A percentile compares a stretch with the other conserved stretches of the same genome.
Evolutionary conservation across 2,888 invertebrate genomes (phyloP).

Genomic region (Cephus sareptanus): DNA sequence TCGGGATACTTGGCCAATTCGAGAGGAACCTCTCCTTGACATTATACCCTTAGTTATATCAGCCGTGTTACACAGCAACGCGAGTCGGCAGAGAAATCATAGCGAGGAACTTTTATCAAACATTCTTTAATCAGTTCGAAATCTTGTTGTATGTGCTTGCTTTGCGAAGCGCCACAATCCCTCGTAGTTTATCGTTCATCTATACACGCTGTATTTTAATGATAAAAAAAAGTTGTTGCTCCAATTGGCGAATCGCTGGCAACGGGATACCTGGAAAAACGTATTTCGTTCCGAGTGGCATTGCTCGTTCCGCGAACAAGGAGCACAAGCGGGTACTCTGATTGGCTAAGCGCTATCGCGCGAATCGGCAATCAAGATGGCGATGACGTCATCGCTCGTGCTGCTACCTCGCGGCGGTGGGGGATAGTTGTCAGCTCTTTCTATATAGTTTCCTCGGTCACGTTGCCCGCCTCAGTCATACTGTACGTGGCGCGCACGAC

Average conservation of each 20-base stretch:
- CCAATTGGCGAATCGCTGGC: background rate
- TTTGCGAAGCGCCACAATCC: background rate
- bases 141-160: background rate
- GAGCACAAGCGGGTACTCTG: constrained; percentile 16
- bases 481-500: background rate
- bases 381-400: constrained; percentile 49
- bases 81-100: background rate
- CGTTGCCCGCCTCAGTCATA: constrained; percentile 56
- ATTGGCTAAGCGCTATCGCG: constrained; percentile 45
- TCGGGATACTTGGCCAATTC: background rate
- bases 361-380: constrained; percentile 53
- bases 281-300: constrained; percentile 37
- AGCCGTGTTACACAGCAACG: background rate
- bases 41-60: background rate
- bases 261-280: constrained; percentile 39
- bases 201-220: background rate
- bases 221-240: background rate
- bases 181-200: background rate
- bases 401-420: constrained; percentile 16
- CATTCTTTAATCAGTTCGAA: background rate
- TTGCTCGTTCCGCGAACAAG: constrained; percentile 36
- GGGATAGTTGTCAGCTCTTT: constrained; percentile 24
- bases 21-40: background rate
- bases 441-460: constrained; percentile 59
- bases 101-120: background rate